Base-by-base conservation (phyloP, 2,113 vertebrate genomes). In the Perca flavescens region DNA sequence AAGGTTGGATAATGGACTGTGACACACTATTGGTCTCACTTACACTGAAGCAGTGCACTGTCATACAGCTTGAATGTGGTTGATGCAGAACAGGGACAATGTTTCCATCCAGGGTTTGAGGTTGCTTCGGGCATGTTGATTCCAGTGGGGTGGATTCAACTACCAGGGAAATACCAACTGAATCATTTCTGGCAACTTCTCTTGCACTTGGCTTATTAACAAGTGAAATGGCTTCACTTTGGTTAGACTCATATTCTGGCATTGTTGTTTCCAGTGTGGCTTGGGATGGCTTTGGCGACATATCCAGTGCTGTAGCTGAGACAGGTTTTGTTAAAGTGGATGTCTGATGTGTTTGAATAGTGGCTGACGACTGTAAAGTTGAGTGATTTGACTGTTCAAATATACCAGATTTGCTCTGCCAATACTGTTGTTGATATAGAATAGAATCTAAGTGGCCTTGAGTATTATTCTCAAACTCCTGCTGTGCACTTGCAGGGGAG, bases 241-340 rank as follows among this genome's bases (percentile, higher is more conserved):
- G 58, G 64, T 13, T 19, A 4, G 36, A 64, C 7, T 79, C 62
- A 53, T 63, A 31, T 50, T 79, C 65, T 52, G 40, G 15, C 3
- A 47, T 5, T 78, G 28, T 22, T 43, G 31, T 36, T 63, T 2
- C 64, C 50, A 85, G 73, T 91, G 86, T 49, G 89, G 60, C 25
- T 69, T 86, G 63, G 16, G 74, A 31, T 63, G 74, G 86, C 56
- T 90, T 90, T 68, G 93, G 81, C 78, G 93, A 92, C 84, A 97
- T 93, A 90, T 96, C 96, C 65, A 97, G 28, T 34, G 94, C 92
- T 31, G 12, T 15, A 4, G 86, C 94, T 92, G 93, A 92, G 73
- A 95, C 84, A 36, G 95, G 79, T 0, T 93, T 94, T 15, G 89
- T 67, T 52, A 87, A 82, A 46, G 90, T 88, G 17, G 84, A 66